Evolutionary conservation across 2,113 vertebrate genomes (phyloP), one percentile per base, ranked within the genome.

Genomic region (Podocnemis expansa): DNA sequence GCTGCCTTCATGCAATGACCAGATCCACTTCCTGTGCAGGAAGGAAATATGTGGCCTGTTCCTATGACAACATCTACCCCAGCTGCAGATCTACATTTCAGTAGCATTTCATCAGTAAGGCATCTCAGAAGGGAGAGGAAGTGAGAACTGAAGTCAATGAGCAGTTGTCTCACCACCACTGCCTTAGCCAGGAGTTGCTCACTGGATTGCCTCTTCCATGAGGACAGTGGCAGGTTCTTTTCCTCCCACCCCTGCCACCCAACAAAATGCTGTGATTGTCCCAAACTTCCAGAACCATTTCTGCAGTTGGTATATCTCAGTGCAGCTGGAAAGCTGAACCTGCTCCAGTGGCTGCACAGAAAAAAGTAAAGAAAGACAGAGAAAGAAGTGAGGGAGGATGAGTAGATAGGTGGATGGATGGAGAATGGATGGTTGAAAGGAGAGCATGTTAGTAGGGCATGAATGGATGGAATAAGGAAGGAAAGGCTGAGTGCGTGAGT

Each of bases 11-110:
- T 19, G 9, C 90, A 87, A 31, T 1, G 3, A 84, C 6, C 24
- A 52, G 52, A 80, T 93, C 82, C 49, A 84, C 90, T 95, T 97
- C 90, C 96, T 76, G 2, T 79, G 13, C 51, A 93, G 89, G 60
- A 96, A 96, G 93, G 92, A 96, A 97, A 78, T 27, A 1, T 2
- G 27, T 54, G 6, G 34, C 34, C 47, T 79, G 95, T 93, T 93
- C 7, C 94, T 88, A 84, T 82, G 90, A 95, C 60, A 43, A 84
- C 95, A 78, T 47, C 79, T 89, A 94, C 85, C 82, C 92, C 12
- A 13, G 90, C 85, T 47, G 60, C 85, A 93, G 90, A 95, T 63
- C 10, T 51, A 56, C 75, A 80, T 70, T 12, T 10, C 27, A 84
- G 60, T 90, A 80, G n/a, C 1, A 2, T 82, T 87, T 92, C 45